Evolutionary conservation across 2,113 vertebrate species (phyloP), one percentile per base, ranked within the genome.

Genomic region (Vicugna pacos): DNA sequence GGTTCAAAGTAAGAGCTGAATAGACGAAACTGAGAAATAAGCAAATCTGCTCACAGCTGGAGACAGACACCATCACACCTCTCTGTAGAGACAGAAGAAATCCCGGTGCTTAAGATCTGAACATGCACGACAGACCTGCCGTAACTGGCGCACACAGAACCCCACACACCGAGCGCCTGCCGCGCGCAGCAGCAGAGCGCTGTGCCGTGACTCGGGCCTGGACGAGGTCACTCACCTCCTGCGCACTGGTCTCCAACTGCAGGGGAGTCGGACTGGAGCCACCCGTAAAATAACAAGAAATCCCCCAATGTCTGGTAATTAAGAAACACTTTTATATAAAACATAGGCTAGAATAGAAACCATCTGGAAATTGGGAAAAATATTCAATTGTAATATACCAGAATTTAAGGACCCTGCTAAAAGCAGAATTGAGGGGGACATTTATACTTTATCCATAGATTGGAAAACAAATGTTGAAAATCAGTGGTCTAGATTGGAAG

Each of bases 171-270:
- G 35, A 26, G 24, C 56, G 28, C 28, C 28, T 16, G 54, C n/a
- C 28, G 35, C 60, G 48, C 64, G 4, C 3, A n/a, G 4, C 0
- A n/a, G 42, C 5, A 2, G 16, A 3, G 7, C 2, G 32, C 28
- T 32, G 8, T 52, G 69, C 6, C 46, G 2, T 11, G 12, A 26
- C 11, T 26, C 60, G 12, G 24, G 24, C 30, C 64, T 38, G 15
- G 5, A 50, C 28, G 15, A 32, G 26, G 19, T 28, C 20, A 46
- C 24, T 46, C 22, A 65, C 6, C 56, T 35, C 13, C 28, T 24
- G 19, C 35, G 28, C 38, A 65, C 13, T 46, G 19, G 3, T 52
- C 58, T 48, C 60, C 35, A 60, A 9, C 22, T 19, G 14, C 83
- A 11, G 20, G 12, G 62, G 30, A 69, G 14, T n/a, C 60, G 16